These are phyloP conservation scores for Hippoglossus hippoglossus DNA, from an alignment of 2,797 vertebrate species.

Conservation along the genomic window DNA sequence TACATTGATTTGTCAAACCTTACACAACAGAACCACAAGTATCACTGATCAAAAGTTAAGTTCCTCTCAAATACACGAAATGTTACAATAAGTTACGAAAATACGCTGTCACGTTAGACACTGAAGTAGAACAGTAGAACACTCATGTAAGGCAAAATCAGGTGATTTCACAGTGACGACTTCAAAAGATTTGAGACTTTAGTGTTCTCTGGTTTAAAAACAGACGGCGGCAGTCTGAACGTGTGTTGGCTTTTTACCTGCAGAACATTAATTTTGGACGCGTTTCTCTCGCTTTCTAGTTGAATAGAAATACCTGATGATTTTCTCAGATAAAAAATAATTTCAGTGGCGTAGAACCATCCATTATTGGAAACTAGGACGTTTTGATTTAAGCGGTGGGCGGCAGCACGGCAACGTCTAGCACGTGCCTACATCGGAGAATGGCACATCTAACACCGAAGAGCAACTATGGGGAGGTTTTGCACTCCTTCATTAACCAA, in stretches of 20 bases:
- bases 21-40: constrained; percentile 81
- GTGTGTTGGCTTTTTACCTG: constrained; percentile 47
- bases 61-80: constrained; percentile 80
- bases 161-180: constrained; percentile 90
- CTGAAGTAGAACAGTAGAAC: constrained; percentile 84
- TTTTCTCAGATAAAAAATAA: constrained; percentile 66
- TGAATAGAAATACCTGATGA: constrained; percentile 75
- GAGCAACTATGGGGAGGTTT: constrained; percentile 87
- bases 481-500: constrained; percentile 84
- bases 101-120: constrained; percentile 82
- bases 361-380: constrained; percentile 51
- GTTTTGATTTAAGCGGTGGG: constrained; percentile 63
- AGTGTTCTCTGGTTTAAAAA: constrained; percentile 69
- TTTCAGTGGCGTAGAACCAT: constrained; percentile 47
- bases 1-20: constrained; percentile 82
- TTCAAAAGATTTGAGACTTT: constrained; percentile 77
- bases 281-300: constrained; percentile 58
- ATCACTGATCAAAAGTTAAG: constrained; percentile 74
- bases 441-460: constrained; percentile 80
- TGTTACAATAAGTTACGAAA: constrained; percentile 81
- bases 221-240: constrained; percentile 54
- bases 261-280: constrained; percentile 60
- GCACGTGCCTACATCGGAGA: constrained; percentile 62
- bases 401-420: constrained; percentile 59
- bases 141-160: constrained; percentile 90